Evolutionary conservation across 2,113 vertebrate species (phyloP).

Genomic region (Oostethus manadensis): DNA sequence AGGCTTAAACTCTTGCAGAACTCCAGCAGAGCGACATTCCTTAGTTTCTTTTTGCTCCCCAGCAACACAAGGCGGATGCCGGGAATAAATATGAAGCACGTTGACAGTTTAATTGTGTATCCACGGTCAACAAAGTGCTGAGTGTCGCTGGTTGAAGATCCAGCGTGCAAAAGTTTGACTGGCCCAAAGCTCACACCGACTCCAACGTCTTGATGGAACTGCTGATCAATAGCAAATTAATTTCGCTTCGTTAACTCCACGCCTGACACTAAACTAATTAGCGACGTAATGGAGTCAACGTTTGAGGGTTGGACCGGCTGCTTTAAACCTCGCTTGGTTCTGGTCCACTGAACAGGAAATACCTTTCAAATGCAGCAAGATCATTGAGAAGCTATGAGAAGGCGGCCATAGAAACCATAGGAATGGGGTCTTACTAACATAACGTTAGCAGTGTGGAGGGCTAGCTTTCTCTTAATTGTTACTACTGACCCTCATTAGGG

Average conservation of each 20-base stretch:
- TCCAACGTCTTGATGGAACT: conserved; percentile 1
- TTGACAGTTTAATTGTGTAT: conserved; percentile 10
- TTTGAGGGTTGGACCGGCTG: neutral
- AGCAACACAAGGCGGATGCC: neutral
- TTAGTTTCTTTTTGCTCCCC: neutral
- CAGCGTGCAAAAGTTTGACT: neutral
- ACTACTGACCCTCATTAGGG: too few species aligned
- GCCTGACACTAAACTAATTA: neutral
- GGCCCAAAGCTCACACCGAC: neutral
- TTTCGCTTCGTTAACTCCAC: neutral
- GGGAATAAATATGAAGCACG: neutral
- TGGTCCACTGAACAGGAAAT: too few species aligned
- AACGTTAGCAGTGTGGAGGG: too few species aligned
- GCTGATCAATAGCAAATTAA: conserved; percentile 9
- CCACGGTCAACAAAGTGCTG: neutral
- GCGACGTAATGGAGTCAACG: neutral
- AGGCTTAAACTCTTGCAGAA: neutral
- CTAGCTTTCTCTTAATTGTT: too few species aligned
- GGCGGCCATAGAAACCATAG: too few species aligned
- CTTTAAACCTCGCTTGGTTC: neutral
- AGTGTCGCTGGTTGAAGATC: neutral
- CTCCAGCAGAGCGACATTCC: neutral
- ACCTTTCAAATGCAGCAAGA: too few species aligned
- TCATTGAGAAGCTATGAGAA: too few species aligned
- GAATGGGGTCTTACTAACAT: too few species aligned